phyloP scores from a whole-genome alignment of 2,797 vertebrate genomes.

The Tokudaia muenninki region DNA sequence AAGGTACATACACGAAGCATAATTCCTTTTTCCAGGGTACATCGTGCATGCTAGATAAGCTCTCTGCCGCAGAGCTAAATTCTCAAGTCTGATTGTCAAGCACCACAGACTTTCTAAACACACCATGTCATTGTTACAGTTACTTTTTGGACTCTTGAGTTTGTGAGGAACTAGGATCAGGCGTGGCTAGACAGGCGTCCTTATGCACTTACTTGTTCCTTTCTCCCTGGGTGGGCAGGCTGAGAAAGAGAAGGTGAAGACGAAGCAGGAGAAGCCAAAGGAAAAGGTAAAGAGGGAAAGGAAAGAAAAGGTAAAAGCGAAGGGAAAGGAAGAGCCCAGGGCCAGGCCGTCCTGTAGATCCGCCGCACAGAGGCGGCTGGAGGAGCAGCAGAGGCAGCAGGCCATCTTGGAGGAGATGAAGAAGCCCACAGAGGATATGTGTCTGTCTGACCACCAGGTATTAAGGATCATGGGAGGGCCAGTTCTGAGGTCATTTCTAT shows the following conservation, averaged over 20 bases:
- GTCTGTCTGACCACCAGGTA: conserved; percentile 96
- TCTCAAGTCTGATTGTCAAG: neutral
- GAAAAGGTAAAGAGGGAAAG: conserved; percentile 90
- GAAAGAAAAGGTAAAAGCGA: conserved; percentile 89
- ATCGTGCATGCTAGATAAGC: neutral
- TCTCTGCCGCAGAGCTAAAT: neutral
- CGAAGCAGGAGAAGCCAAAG: conserved; percentile 83
- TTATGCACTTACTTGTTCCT: conserved; percentile 2
- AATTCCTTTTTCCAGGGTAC: neutral
- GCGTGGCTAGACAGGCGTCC: neutral
- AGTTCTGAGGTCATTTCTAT: neutral
- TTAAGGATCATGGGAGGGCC: neutral
- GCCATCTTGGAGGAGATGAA: conserved; percentile 96
- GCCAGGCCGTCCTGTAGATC: conserved; percentile 89
- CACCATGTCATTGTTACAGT: neutral
- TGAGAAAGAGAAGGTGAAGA: conserved; percentile 85
- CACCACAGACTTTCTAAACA: neutral
- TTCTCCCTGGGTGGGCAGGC: conserved; percentile 63
- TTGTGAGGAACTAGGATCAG: neutral
- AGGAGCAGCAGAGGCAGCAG: conserved; percentile 95
- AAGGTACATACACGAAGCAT: too few relatives aligned
- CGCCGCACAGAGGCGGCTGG: conserved; percentile 92
- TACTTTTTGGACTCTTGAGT: conserved; percentile 22
- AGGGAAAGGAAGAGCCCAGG: conserved; percentile 89
- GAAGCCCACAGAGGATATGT: conserved; percentile 98